These are phyloP conservation scores for Campaea margaritaria DNA, from an alignment of 2,888 invertebrate genomes.

Conservation along the genomic window DNA sequence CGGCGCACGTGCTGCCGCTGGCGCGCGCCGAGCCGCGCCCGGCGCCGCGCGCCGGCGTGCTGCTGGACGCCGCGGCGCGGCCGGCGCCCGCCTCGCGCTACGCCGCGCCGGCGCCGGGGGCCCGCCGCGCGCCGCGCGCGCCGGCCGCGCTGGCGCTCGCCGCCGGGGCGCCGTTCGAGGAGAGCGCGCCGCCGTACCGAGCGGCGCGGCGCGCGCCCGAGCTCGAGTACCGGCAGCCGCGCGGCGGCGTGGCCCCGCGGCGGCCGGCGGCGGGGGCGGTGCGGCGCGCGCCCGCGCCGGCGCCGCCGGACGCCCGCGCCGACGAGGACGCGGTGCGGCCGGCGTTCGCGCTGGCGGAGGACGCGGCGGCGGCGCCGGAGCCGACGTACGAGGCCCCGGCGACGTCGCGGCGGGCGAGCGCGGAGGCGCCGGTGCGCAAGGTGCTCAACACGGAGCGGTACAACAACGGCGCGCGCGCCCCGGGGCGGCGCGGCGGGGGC, in stretches of 20 bases:
- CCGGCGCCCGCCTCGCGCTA: conserved; percentile 25
- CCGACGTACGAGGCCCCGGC: conserved; percentile 33
- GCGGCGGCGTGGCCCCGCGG: conserved; percentile 6
- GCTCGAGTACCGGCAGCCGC: conserved; percentile 47
- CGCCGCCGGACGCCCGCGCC: conserved; percentile 41
- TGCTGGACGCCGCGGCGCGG: conserved; percentile 29
- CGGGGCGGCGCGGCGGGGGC: conserved; percentile 43
- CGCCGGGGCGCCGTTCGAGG: conserved; percentile 32
- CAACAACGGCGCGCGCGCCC: conserved; percentile 74
- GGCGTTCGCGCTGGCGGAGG: conserved; percentile 40
- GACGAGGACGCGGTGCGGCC: conserved; percentile 27
- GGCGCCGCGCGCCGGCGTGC: conserved; percentile 40
- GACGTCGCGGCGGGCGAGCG: conserved; percentile 43
- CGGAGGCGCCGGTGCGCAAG: conserved; percentile 52
- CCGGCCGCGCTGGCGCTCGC: conserved; percentile 36
- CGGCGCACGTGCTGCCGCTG: conserved; percentile 64
- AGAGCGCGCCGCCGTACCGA: conserved; percentile 38
- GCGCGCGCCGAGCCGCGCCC: conserved; percentile 36
- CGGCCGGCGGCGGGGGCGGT: conserved; percentile 30
- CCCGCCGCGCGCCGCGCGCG: conserved; percentile 37
- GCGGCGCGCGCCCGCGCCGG: conserved; percentile 41
- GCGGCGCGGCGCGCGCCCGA: conserved; percentile 34
- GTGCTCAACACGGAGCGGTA: conserved; percentile 64
- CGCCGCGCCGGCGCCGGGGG: conserved; percentile 24
- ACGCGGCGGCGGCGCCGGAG: conserved; percentile 41